Percentiles rank a stretch among this genome's conserved stretches.
phyloP scores from a whole-genome alignment of 2,888 invertebrate species.

The Campoletis raptor region DNA sequence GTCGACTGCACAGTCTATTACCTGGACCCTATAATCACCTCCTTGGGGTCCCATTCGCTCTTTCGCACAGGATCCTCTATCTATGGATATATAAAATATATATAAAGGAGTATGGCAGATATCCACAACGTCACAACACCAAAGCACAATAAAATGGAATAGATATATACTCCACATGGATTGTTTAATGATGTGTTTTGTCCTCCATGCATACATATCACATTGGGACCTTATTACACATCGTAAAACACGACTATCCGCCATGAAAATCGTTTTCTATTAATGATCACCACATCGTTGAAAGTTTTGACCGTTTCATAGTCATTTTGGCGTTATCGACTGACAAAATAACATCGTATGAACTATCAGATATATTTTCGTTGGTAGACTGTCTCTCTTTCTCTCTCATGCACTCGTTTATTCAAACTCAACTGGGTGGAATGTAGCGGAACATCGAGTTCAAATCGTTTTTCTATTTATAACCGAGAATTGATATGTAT shows the following conservation, averaged over 20 bases:
- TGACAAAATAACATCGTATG: conserved; percentile 24
- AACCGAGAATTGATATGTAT: conserved; percentile 38
- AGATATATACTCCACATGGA: neutral
- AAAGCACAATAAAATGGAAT: conserved; percentile 19
- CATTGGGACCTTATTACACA: conserved; percentile 19
- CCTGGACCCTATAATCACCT: conserved; percentile 79
- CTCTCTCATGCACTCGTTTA: conserved; percentile 50
- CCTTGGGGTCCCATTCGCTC: conserved; percentile 82
- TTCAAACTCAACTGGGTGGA: conserved; percentile 64
- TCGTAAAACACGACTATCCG: neutral
- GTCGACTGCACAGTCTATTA: conserved; percentile 37
- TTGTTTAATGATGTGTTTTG: conserved; percentile 44
- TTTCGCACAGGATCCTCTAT: conserved; percentile 73
- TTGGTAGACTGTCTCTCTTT: conserved; percentile 30
- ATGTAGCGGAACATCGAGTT: conserved; percentile 67
- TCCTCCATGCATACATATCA: neutral
- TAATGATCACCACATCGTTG: conserved; percentile 35
- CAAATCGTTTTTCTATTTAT: conserved; percentile 69
- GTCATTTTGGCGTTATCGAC: conserved; percentile 58
- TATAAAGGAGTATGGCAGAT: neutral
- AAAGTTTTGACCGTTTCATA: conserved; percentile 30
- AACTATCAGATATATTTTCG: conserved; percentile 53
- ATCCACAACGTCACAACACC: conserved; percentile 32
- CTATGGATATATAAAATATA: neutral
- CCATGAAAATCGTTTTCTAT: conserved; percentile 43